Conservation (phyloP, 2,888 invertebrate genomes). For the Camptogramma bilineatum region DNA sequence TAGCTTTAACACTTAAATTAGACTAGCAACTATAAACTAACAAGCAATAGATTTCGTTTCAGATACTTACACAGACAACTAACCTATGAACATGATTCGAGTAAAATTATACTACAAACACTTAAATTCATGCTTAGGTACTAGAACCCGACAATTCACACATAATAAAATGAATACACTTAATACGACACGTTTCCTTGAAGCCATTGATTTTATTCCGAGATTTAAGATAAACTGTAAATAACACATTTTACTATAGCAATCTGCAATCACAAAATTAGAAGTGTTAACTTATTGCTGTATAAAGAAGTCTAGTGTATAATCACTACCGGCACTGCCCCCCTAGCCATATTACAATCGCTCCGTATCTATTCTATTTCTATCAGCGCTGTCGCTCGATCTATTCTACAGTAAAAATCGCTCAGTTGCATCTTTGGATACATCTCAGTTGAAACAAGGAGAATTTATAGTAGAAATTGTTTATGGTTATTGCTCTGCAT, state of each 20-base stretch:
- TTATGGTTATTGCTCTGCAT: too few species aligned
- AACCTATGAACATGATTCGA: background rate
- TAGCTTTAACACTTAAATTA: background rate
- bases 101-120: background rate
- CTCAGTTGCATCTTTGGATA: too few species aligned
- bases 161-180: constrained; percentile 13
- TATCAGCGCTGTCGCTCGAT: too few species aligned
- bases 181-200: constrained; percentile 5
- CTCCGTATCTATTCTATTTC: too few species aligned
- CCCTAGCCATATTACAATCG: too few species aligned
- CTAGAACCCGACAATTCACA: constrained; percentile 1
- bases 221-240: constrained; percentile 1
- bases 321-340: constrained; percentile 40
- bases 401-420: too few species aligned
- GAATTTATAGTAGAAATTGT: too few species aligned
- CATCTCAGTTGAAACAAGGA: too few species aligned
- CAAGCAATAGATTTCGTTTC: background rate
- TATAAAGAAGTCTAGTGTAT: constrained; percentile 36
- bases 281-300: constrained; percentile 32
- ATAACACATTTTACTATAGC: constrained; percentile 21
- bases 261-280: constrained; percentile 28
- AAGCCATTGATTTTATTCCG: constrained; percentile 10
- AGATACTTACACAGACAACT: background rate
- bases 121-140: constrained; percentile 1
- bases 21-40: background rate